Base-by-base conservation (phyloP, 1,140 invertebrate genomes). In the Hormaphis cornu region DNA sequence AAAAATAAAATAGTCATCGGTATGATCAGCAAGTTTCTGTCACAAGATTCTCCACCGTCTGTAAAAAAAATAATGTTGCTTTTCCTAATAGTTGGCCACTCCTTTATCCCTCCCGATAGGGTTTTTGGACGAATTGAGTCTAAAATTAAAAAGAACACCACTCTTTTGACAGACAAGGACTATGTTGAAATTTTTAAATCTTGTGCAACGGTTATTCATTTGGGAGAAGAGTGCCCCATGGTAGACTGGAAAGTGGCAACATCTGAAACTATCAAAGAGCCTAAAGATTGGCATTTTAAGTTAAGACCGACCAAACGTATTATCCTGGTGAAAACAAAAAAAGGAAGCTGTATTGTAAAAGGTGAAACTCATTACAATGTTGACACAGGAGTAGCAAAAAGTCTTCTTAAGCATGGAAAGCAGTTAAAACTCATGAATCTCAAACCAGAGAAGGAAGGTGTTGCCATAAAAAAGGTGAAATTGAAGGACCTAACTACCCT, bases 101-200 rank as follows among this genome's bases (percentile, higher is more conserved):
- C 72, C 2, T 76, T 73, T 73, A 40, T 77, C 37, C 71, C 76
- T 50, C 52, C 75, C 12, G 75, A 76, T 71, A 30, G 75, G 63
- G 75, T 78, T 1, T 78, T 77, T 72, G 76, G 63, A 9, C 22
- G 54, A 28, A 74, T 73, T 70, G 75, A 78, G 72, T 75, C 74
- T 72, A 46, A 33, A 40, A 53, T 75, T 26, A 73, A 71, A 66
- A 73, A 59, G 35, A 72, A 72, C 58, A 70, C 35, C 35, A 73
- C 46, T 71, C 61, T 16, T 72, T 77, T 52, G 35, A 69, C 52
- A 53, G 52, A 20, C 59, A 69, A 26, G 50, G 44, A 40, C 56
- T 69, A 9, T 73, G 72, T 61, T 30, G 26, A 30, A 35, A 37
- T 71, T 72, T 26, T 48, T 33, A 40, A 22, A 71, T 22, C 30